Conservation (phyloP, 2,113 vertebrate genomes). For the Collichthys lucidus region DNA sequence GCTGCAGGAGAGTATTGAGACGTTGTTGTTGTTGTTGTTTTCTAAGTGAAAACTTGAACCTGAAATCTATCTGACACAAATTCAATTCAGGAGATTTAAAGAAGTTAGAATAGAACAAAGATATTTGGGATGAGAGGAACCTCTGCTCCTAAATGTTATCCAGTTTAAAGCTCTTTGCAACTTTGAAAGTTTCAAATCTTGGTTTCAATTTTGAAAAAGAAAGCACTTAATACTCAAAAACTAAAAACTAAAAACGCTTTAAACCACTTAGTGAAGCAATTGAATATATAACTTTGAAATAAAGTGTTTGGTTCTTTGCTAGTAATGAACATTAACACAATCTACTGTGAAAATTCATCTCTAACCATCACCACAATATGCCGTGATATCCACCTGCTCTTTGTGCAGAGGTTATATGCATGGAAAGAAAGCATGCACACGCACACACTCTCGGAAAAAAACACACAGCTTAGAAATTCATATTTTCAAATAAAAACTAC, state of each 20-base stretch:
- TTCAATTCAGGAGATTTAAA: not conserved
- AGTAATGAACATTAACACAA: no score
- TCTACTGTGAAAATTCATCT: no score
- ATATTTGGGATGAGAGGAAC: not conserved
- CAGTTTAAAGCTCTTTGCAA: not conserved
- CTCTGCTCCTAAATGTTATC: not conserved
- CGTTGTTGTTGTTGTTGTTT: not conserved
- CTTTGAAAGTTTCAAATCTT: not conserved
- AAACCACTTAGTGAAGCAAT: no score
- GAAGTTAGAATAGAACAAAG: not conserved
- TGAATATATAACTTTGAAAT: no score
- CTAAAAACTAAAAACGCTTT: no score
- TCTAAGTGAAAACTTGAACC: not conserved
- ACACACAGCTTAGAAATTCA: no score
- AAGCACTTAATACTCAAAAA: no score
- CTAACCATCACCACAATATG: constrained; percentile 52
- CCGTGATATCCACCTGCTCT: constrained; percentile 44
- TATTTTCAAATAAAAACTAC: no score
- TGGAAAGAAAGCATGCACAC: constrained; percentile 19
- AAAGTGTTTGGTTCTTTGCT: no score
- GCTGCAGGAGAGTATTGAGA: not conserved
- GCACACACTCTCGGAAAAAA: not conserved
- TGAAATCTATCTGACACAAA: not conserved
- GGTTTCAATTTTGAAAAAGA: not conserved
- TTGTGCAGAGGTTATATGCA: constrained; percentile 40